These are phyloP conservation scores for Saccostrea cuccullata DNA, from an alignment of 1,140 invertebrate species.

Conservation along the genomic window DNA sequence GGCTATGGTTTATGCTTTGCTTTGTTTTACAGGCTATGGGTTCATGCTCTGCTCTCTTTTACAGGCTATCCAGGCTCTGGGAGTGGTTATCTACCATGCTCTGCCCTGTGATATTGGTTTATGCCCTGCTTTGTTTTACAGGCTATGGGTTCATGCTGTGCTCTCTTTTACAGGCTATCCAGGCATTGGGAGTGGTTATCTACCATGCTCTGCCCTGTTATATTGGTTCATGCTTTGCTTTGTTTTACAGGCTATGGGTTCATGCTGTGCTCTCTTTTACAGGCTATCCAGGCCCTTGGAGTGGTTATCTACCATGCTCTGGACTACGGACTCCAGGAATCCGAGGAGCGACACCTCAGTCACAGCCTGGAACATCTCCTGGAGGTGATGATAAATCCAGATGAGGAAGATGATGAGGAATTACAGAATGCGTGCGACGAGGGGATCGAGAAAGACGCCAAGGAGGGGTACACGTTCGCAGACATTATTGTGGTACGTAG, in stretches of 20 bases:
- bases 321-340: conserved; percentile 89
- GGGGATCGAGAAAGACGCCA: conserved; percentile 73
- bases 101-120: too few relatives aligned
- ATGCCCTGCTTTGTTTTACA: too few relatives aligned
- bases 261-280: conserved; percentile 70
- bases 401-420: conserved; percentile 61
- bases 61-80: conserved; percentile 89
- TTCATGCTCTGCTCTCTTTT: conserved; percentile 66
- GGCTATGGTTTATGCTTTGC: too few relatives aligned
- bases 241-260: too few relatives aligned
- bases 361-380: conserved; percentile 91
- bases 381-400: conserved; percentile 85
- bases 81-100: conserved; percentile 83
- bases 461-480: conserved; percentile 69
- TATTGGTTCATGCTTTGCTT: too few relatives aligned
- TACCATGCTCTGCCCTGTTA: too few relatives aligned
- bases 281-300: conserved; percentile 90
- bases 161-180: conserved; percentile 84
- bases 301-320: conserved; percentile 91
- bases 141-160: too few relatives aligned
- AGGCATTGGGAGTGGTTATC: conserved; percentile 88
- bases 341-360: conserved; percentile 91
- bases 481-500: conserved; percentile 74
- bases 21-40: too few relatives aligned
- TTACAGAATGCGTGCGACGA: conserved; percentile 72